Conservation (phyloP, 2,888 invertebrate species). For the Oxyteleia sp. region DNA sequence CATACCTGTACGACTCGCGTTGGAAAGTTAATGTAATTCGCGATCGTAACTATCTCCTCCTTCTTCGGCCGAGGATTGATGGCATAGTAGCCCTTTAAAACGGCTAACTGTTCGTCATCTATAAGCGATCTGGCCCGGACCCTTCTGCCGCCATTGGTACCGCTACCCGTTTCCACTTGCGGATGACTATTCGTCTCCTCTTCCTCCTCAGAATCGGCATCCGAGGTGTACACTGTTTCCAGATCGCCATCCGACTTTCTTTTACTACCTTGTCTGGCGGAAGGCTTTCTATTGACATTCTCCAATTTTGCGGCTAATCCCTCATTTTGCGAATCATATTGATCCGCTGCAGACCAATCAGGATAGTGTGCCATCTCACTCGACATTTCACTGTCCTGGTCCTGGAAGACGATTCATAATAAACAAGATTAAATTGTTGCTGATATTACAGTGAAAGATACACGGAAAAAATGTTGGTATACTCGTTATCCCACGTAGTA, state of each 20-base stretch:
- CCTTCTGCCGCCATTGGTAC: slow-evolving; percentile 90
- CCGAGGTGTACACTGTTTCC: slow-evolving; percentile 77
- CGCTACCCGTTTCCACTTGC: slow-evolving; percentile 84
- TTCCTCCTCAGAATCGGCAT: slow-evolving; percentile 88
- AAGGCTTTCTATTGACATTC: slow-evolving; percentile 87
- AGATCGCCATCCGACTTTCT: slow-evolving; percentile 78
- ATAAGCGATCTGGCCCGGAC: slow-evolving; percentile 97
- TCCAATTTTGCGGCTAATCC: slow-evolving; percentile 93
- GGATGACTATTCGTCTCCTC: slow-evolving; percentile 88
- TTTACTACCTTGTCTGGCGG: slow-evolving; percentile 74
- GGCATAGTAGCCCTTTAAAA: slow-evolving; percentile 96
- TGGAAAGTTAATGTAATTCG: slow-evolving; percentile 90
- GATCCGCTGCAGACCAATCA: slow-evolving; percentile 83
- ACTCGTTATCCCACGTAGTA: too few species aligned
- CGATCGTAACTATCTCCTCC: slow-evolving; percentile 96
- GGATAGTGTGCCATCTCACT: slow-evolving; percentile 84
- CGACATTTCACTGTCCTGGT: slow-evolving; percentile 90
- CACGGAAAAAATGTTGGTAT: too few species aligned
- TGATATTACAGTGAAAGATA: too few species aligned
- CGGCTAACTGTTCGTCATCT: slow-evolving; percentile 96
- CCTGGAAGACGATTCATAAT: slow-evolving; percentile 85
- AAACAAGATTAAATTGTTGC: slow-evolving; percentile 1
- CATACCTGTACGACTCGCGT: slow-evolving; percentile 91
- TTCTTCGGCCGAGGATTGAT: slow-evolving; percentile 97
- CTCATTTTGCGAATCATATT: slow-evolving; percentile 89